A percentile compares a stretch with the other conserved stretches of the same genome.
phyloP scores from a whole-genome alignment of 1,140 invertebrate species.

The Drosophila azteca region DNA sequence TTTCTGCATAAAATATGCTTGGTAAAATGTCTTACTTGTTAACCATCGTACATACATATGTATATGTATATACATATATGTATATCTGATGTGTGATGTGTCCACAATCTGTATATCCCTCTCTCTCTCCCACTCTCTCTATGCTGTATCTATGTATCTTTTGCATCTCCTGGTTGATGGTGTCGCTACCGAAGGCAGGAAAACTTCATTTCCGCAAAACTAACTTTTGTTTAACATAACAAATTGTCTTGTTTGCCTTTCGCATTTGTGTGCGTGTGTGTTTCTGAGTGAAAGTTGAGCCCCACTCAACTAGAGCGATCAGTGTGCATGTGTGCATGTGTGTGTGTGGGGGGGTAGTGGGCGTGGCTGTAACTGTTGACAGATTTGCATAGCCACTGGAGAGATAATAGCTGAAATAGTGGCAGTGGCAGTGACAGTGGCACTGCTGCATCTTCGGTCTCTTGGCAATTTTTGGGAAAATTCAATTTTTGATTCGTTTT shows the following conservation, averaged over 20 bases:
- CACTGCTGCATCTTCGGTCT: conserved; percentile 18
- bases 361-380: conserved; percentile 47
- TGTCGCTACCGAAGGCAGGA: conserved; percentile 66
- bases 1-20: conserved; percentile 66
- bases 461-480: conserved; percentile 23
- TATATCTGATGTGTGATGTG: conserved; percentile 30
- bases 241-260: conserved; percentile 80
- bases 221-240: conserved; percentile 81
- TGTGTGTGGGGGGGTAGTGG: conserved; percentile 1
- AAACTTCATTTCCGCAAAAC: conserved; percentile 82
- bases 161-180: conserved; percentile 41
- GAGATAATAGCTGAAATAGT: conserved; percentile 11
- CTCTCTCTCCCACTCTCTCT: not conserved
- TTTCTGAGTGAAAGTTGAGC: conserved; percentile 53
- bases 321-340: not conserved
- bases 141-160: conserved; percentile 27
- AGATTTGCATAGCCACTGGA: conserved; percentile 45
- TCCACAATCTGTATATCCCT: conserved; percentile 18
- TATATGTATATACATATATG: not conserved
- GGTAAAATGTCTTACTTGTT: conserved; percentile 65
- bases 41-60: conserved; percentile 10
- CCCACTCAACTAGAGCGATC: no score
- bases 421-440: not conserved
- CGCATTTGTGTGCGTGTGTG: conserved; percentile 37
- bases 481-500: conserved; percentile 68